Base-by-base conservation (phyloP, 2,888 invertebrate genomes). In the Punctoribates punctum region DNA sequence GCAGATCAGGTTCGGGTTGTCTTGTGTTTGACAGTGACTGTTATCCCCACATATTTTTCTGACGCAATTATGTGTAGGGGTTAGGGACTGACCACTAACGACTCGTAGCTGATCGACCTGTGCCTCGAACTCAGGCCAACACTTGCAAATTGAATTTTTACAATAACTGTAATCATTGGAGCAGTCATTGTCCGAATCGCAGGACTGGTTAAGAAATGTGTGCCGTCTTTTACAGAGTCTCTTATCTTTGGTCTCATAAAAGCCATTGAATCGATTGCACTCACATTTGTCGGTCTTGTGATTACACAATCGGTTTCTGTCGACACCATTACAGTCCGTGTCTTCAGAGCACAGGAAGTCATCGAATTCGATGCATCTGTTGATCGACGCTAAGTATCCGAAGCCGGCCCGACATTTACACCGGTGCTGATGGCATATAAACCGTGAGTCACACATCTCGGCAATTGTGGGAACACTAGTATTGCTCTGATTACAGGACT, bases 81-180 rank as follows among this genome's bases (percentile, higher is more conserved):
- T 15, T n/a, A n/a, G n/a, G n/a, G n/a, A n/a, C n/a, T n/a, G n/a
- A n/a, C n/a, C n/a, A n/a, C n/a, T n/a, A n/a, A n/a, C 17, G 23
- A 51, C 15, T 38, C 38, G 17, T 13, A 17, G 2, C 23, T 23
- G 11, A 23, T 57, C 17, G 17, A 74, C 34, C 60, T 74, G 29
- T 20, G 27, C 74, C 25, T 73, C 34, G 54, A 76, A 76, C 48
- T 76, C 76, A 11, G 76, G 76, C 76, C 76, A 76, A 62, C 76
- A 76, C 25, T 76, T 20, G 46, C 76, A 76, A 8, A 25, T 17
- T 42, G 29, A 15, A 20, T 27, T 29, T 27, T 73, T 29, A 42
- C 76, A 76, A 27, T 73, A 73, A 48, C 29, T 73, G 46, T 73
- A 76, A 29, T 73, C 34, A 0, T 23, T 17, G 1, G 11, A 13